These are phyloP conservation scores for Indicator indicator DNA, from an alignment of 2,113 vertebrate genomes.

Conservation along the genomic window DNA sequence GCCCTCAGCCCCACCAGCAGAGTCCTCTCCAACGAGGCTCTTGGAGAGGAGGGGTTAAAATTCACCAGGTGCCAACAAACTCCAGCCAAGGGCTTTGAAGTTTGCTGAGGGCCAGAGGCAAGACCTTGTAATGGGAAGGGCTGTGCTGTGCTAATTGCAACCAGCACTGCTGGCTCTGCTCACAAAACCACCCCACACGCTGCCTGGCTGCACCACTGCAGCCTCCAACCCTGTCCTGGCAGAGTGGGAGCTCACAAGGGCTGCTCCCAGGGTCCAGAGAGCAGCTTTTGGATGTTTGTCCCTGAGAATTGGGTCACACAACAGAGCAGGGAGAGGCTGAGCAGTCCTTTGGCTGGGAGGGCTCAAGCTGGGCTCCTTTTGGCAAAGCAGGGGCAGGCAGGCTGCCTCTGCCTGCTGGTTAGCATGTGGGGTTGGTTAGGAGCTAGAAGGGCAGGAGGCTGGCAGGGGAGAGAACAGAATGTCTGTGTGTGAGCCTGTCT, in stretches of 20 bases:
- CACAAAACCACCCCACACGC: neutral
- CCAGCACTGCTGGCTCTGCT: neutral
- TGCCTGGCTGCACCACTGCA: neutral
- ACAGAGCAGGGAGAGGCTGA: neutral
- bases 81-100: neutral
- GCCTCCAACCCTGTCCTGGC: accelerated
- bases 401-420: neutral
- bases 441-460: neutral
- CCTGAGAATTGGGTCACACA: neutral
- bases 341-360: accelerated
- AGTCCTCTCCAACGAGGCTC: neutral
- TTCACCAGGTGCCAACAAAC: neutral
- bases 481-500: no score
- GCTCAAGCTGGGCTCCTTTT: accelerated
- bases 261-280: neutral
- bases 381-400: neutral
- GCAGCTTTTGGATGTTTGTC: neutral
- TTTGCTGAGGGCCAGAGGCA: neutral
- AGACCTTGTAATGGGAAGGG: neutral
- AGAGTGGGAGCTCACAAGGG: accelerated
- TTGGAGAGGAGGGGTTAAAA: neutral
- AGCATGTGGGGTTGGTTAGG: neutral
- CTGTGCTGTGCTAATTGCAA: neutral
- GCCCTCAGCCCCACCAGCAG: accelerated
- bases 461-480: neutral